Evolutionary conservation across 2,113 vertebrate genomes (phyloP).

Genomic region (Cairina moschata): DNA sequence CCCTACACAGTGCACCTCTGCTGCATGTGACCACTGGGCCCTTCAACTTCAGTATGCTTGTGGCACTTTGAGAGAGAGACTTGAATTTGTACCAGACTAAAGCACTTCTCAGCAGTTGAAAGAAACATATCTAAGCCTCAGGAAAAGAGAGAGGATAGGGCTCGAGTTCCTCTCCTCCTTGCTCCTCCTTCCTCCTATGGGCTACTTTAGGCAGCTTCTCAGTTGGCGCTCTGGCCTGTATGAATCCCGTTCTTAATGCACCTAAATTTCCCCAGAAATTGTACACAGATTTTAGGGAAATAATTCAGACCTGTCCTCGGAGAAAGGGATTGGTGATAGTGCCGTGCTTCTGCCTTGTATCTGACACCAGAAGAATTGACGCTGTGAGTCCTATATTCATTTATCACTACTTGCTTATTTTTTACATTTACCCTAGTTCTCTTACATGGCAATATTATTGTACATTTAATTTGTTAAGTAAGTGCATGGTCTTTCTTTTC

Average conservation of each 20-base stretch:
- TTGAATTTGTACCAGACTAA: neutral
- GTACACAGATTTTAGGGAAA: neutral
- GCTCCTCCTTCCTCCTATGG: neutral
- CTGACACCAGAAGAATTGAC: neutral
- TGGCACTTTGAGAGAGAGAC: neutral
- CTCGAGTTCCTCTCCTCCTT: neutral
- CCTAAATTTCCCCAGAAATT: neutral
- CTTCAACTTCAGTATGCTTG: neutral
- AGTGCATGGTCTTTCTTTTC: neutral
- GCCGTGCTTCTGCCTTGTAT: neutral
- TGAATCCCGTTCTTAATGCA: neutral
- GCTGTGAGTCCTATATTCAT: neutral
- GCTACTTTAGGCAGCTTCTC: neutral
- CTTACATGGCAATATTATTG: neutral
- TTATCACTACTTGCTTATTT: neutral
- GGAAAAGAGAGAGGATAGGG: neutral
- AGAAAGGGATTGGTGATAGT: neutral
- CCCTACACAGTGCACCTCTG: accelerated
- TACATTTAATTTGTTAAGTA: neutral
- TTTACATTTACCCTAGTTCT: neutral
- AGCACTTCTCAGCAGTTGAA: neutral
- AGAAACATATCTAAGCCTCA: neutral
- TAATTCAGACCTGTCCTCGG: neutral
- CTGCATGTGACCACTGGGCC: neutral
- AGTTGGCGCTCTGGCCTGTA: neutral